Conservation (phyloP, 2,888 invertebrate genomes). For the Macaria notata region DNA sequence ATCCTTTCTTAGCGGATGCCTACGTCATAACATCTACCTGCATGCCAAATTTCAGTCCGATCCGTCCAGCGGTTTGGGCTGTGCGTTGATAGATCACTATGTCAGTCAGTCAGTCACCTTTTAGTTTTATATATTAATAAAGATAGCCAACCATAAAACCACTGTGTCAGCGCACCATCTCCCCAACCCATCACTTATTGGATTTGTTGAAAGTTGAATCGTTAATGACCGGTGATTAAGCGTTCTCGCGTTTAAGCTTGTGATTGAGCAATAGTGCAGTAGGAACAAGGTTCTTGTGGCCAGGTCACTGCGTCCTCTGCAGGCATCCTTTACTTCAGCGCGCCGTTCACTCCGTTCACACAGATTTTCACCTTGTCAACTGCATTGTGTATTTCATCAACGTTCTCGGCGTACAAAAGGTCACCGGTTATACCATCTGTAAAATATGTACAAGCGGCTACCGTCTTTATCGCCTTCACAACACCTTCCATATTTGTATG, state of each 20-base stretch:
- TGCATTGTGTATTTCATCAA: constrained; percentile 58
- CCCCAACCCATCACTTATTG: no score
- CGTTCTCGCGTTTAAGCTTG: constrained; percentile 28
- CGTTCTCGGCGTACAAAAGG: constrained; percentile 51
- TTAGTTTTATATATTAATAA: no score
- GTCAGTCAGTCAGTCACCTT: no score
- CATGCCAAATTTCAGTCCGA: no score
- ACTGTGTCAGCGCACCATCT: no score
- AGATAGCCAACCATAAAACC: no score
- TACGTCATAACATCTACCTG: no score
- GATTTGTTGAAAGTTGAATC: no score
- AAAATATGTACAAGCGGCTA: constrained; percentile 28
- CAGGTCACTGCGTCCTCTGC: constrained; percentile 56
- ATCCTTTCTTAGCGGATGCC: no score
- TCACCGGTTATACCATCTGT: constrained; percentile 43
- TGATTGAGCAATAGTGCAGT: constrained; percentile 50
- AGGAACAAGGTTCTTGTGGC: constrained; percentile 53
- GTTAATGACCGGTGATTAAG: constrained; percentile 36
- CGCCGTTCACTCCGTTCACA: constrained; percentile 63
- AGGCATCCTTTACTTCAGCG: constrained; percentile 57
- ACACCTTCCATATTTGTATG: constrained; percentile 29
- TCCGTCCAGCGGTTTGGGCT: no score
- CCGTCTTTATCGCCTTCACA: constrained; percentile 28
- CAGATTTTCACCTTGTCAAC: constrained; percentile 73
- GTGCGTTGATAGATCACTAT: no score